phyloP scores from a whole-genome alignment of 2,888 invertebrate species.

The Epistrophe eligans region DNA sequence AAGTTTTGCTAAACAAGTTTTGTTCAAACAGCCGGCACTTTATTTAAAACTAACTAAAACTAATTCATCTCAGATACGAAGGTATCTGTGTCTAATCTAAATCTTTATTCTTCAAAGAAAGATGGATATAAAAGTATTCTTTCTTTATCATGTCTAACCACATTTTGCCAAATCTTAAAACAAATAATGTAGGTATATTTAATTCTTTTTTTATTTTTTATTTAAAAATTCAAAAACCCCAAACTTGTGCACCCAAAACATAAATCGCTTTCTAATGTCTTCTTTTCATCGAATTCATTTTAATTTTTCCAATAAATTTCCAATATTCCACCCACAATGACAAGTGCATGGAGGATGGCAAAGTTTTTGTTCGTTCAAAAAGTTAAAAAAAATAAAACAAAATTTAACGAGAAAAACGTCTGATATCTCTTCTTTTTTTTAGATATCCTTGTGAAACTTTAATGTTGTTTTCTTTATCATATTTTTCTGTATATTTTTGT shows the following conservation, averaged over 20 bases:
- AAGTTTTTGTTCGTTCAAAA: slow-evolving; percentile 41
- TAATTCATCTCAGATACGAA: too few species aligned
- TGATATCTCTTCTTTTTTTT: slow-evolving; percentile 37
- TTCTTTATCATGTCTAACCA: too few species aligned
- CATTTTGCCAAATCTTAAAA: too few species aligned
- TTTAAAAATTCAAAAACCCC: too few species aligned
- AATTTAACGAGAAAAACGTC: slow-evolving; percentile 56
- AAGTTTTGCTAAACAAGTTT: too few species aligned
- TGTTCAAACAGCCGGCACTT: too few species aligned
- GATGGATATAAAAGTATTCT: background rate
- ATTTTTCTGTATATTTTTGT: background rate
- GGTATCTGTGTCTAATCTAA: too few species aligned
- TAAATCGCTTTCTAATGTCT: slow-evolving; percentile 17
- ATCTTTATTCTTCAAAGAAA: too few species aligned
- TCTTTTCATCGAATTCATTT: slow-evolving; percentile 2
- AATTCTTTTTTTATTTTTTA: too few species aligned
- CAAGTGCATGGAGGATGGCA: slow-evolving; percentile 1
- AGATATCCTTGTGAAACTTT: slow-evolving; percentile 45
- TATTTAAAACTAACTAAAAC: too few species aligned
- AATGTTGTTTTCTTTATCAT: slow-evolving; percentile 33
- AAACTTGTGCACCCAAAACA: background rate
- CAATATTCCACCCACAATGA: slow-evolving; percentile 17
- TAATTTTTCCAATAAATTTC: slow-evolving; percentile 25
- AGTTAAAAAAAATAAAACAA: slow-evolving; percentile 24
- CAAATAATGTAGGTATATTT: too few species aligned